A percentile compares a stretch with the other conserved stretches of the same genome.
These are phyloP conservation scores for Hyaena hyaena DNA, from an alignment of 2,113 vertebrate species.

Conservation along the genomic window DNA sequence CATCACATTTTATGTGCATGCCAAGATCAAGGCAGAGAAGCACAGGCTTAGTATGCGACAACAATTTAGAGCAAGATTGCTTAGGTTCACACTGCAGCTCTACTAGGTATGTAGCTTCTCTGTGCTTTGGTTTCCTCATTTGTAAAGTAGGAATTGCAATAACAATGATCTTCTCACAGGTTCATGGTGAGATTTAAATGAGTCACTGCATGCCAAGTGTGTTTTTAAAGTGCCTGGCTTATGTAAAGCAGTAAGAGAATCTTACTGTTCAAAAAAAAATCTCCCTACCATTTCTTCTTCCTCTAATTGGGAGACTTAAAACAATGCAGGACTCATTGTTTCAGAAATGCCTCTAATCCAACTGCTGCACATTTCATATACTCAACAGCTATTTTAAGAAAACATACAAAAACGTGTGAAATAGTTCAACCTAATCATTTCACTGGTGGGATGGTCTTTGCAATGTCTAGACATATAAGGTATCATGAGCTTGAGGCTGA, in stretches of 20 bases:
- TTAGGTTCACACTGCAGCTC: not conserved
- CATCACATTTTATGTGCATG: not conserved
- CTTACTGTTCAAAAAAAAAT: not conserved
- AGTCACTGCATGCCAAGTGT: not conserved
- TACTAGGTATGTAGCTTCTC: not conserved
- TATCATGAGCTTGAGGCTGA: not conserved
- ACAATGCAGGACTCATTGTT: not conserved
- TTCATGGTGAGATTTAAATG: not conserved
- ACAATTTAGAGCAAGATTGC: fast-evolving
- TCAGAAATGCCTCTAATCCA: not conserved
- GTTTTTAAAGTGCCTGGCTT: not conserved
- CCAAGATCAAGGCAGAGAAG: not conserved
- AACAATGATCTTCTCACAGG: not conserved
- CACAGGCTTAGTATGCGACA: not conserved
- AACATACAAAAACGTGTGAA: not conserved
- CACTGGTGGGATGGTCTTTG: not conserved
- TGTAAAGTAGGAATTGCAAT: not conserved
- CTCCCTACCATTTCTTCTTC: not conserved
- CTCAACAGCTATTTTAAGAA: not conserved
- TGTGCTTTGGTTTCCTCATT: not conserved
- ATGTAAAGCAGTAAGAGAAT: not conserved
- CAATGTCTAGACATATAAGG: not conserved
- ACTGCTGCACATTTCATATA: not conserved
- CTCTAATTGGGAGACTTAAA: not conserved
- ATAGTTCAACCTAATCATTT: not conserved